phyloP scores from a whole-genome alignment of 2,797 vertebrate species.

The Echeneis naucrates region DNA sequence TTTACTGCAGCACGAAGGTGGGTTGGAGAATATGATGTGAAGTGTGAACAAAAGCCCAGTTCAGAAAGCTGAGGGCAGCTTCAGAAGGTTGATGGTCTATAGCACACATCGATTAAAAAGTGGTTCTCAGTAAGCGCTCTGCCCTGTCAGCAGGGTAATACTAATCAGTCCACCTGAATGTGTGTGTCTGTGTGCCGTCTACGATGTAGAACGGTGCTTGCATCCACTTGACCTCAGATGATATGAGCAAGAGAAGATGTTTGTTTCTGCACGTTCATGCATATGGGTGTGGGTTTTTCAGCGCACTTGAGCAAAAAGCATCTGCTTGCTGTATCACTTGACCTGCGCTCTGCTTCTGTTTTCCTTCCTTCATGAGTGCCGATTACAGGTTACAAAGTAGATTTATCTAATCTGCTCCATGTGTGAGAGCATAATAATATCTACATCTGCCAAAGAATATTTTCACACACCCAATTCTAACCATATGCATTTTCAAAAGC shows the following conservation, averaged over 20 bases:
- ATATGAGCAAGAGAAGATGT: constrained; percentile 39
- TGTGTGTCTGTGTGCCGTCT: neutral
- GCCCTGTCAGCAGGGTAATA: constrained; percentile 44
- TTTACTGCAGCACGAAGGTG: neutral
- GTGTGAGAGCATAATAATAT: constrained; percentile 51
- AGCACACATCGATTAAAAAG: constrained; percentile 51
- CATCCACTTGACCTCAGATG: constrained; percentile 51
- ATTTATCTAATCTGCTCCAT: constrained; percentile 58
- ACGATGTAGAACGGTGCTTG: constrained; percentile 20
- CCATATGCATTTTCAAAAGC: constrained; percentile 27
- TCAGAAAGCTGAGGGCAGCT: constrained; percentile 35
- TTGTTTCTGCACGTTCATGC: constrained; percentile 47
- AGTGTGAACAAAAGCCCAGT: constrained; percentile 18
- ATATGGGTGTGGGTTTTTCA: constrained; percentile 17
- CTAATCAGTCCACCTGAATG: constrained; percentile 52
- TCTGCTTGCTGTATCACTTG: constrained; percentile 45
- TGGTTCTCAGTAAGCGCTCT: constrained; percentile 41
- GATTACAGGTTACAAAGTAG: constrained; percentile 57
- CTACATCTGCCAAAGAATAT: constrained; percentile 47
- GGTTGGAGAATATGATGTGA: constrained; percentile 45
- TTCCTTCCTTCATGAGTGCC: constrained; percentile 47
- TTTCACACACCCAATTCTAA: constrained; percentile 33
- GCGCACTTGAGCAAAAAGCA: constrained; percentile 44
- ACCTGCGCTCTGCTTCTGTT: constrained; percentile 45
- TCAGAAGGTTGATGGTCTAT: constrained; percentile 35